A percentile compares a stretch with the other conserved stretches of the same genome.
Evolutionary conservation across 2,797 vertebrate species (phyloP).

Genomic region (Lycodopsis pacificus): DNA sequence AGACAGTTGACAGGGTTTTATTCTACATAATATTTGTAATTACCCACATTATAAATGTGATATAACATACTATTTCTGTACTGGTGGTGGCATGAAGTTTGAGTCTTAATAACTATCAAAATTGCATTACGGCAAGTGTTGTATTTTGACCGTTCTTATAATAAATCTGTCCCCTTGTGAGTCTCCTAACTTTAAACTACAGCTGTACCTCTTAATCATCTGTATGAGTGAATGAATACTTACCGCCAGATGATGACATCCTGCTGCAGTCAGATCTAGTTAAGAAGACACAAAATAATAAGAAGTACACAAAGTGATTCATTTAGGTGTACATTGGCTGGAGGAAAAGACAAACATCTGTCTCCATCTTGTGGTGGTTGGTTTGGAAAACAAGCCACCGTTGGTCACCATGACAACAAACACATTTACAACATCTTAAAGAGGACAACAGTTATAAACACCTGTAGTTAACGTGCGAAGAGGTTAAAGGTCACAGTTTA

Average conservation of each 20-base stretch:
- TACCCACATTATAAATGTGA: not conserved
- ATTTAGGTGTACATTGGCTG: not conserved
- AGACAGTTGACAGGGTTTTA: not conserved
- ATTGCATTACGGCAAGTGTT: not conserved
- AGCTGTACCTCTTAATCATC: not conserved
- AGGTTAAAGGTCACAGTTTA: not conserved
- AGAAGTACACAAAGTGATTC: not conserved
- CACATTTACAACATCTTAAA: not conserved
- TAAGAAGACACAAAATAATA: conserved; percentile 15
- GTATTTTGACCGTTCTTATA: not conserved
- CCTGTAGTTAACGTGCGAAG: rapidly evolving
- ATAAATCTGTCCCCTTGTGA: not conserved
- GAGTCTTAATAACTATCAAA: not conserved
- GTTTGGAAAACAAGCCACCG: conserved; percentile 58
- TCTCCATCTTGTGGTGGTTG: conserved; percentile 77
- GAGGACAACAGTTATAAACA: not conserved
- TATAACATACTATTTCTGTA: no score
- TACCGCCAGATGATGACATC: conserved; percentile 80
- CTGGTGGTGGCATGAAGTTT: not conserved
- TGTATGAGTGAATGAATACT: conserved; percentile 45
- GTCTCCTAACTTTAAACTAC: not conserved
- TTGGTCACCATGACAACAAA: conserved; percentile 80
- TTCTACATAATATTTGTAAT: not conserved
- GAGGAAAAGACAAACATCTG: conserved; percentile 57
- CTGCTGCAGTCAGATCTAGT: conserved; percentile 81